Percentiles rank a stretch among this genome's conserved stretches.
These are phyloP conservation scores for Mionectes macconnelli DNA, from an alignment of 2,113 vertebrate species.

Conservation along the genomic window DNA sequence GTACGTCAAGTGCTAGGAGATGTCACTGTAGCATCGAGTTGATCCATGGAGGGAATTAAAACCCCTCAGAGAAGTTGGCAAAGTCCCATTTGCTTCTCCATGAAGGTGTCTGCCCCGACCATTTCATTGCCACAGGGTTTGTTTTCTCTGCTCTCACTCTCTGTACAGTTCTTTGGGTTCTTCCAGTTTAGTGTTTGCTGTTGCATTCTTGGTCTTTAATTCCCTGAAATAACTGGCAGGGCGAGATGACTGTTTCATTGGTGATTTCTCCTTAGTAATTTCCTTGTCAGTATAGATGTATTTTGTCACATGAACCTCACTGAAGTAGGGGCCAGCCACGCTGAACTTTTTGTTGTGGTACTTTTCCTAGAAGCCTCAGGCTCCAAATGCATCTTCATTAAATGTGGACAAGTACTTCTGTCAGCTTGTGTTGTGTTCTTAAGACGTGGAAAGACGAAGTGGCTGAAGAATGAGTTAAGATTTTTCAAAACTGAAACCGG, in stretches of 20 bases:
- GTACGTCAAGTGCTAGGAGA: not conserved
- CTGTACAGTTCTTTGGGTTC: not conserved
- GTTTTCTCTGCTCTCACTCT: not conserved
- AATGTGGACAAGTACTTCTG: not conserved
- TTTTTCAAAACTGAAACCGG: not conserved
- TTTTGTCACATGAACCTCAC: not conserved
- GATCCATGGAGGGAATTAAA: not conserved
- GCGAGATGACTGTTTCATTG: not conserved
- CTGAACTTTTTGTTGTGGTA: not conserved
- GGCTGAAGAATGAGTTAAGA: not conserved
- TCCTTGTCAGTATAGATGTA: not conserved
- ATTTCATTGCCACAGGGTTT: not conserved
- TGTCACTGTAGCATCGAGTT: not conserved
- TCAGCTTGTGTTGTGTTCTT: not conserved
- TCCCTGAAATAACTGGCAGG: not conserved
- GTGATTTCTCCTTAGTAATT: not conserved
- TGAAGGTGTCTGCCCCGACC: not conserved
- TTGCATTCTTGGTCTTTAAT: not conserved
- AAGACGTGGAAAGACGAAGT: not conserved
- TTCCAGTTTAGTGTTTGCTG: not conserved
- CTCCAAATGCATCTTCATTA: not conserved
- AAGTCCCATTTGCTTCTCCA: not conserved
- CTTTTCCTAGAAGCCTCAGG: not conserved
- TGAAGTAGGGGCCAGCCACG: not conserved
- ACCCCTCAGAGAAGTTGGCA: fast-evolving